These are phyloP conservation scores for Dynastes maya DNA, from an alignment of 2,888 invertebrate species.

Conservation along the genomic window DNA sequence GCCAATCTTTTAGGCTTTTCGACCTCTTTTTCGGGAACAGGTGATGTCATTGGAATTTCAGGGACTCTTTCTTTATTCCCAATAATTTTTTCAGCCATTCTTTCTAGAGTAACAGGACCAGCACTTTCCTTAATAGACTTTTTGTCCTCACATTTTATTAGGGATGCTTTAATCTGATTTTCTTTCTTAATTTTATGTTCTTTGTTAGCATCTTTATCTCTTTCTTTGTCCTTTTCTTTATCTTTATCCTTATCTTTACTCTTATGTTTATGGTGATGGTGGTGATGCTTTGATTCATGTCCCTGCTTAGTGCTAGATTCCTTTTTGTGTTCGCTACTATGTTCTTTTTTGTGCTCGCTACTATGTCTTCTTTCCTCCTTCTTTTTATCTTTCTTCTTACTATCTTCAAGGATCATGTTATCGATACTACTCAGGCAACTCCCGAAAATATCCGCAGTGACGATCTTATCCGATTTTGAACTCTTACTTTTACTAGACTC, in stretches of 20 bases:
- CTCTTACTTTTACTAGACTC: constrained; percentile 22
- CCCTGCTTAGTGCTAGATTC: too few species aligned
- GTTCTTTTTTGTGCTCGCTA: constrained; percentile 52
- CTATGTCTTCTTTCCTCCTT: constrained; percentile 50
- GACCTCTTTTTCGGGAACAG: not conserved
- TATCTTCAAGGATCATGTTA: constrained; percentile 57
- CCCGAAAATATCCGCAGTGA: constrained; percentile 57
- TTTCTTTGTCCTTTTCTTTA: constrained; percentile 36
- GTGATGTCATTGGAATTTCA: constrained; percentile 17
- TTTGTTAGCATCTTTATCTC: not conserved
- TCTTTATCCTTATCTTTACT: constrained; percentile 41
- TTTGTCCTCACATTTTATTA: not conserved
- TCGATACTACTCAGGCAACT: constrained; percentile 61
- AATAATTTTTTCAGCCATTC: constrained; percentile 22
- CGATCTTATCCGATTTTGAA: constrained; percentile 36
- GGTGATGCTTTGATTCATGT: constrained; percentile 28
- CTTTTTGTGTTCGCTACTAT: constrained; percentile 48
- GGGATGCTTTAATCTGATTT: not conserved
- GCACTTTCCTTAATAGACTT: constrained; percentile 26
- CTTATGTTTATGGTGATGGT: constrained; percentile 14
- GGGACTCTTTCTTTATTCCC: constrained; percentile 23
- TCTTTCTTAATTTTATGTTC: constrained; percentile 7
- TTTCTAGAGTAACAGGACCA: not conserved
- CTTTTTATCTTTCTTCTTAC: constrained; percentile 53
- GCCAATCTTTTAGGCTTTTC: constrained; percentile 63